Base-by-base conservation (phyloP, 2,888 invertebrate species). In the Phaedon cochleariae region DNA sequence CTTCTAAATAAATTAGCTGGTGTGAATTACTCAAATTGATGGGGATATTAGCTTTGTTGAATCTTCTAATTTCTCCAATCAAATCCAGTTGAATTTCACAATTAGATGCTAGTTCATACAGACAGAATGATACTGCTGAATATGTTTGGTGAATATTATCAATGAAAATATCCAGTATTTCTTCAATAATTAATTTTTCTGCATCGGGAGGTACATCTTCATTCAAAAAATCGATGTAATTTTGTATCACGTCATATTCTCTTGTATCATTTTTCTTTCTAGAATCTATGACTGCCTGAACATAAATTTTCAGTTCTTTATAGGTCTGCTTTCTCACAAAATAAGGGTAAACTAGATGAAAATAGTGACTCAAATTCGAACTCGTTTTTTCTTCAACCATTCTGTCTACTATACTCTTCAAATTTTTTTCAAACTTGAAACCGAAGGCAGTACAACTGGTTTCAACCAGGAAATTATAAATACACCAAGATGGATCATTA, bases 1-100 rank as follows among this genome's bases (percentile, higher is more conserved):
- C 68, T 59, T 74, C 72, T 54, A 74, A 60, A 61, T 69, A 71
- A 2, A 34, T 31, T 31, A 74, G 61, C 22, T 70, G 59, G 31
- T 62, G 37, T 20, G 73, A 29, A 59, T 65, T 68, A 4, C 66
- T 60, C 31, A 62, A 59, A n/a, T 55, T 61, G 26, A 71, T n/a
- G 1, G 41, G 26, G 29, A 46, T 31, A 31, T 72, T 55, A 29
- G 70, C 54, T 37, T 72, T 73, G 41, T 70, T 72, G 49, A 73
- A 75, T 66, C 74, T 62, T 34, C 67, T 52, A 9, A 76, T 68
- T 67, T 77, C 76, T 3, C 73, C 75, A 46, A 73, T 68, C 3
- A 76, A 17, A 26, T 76, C 73, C 1, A 74, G 69, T 52, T 75
- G 76, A 41, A 75, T 71, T 4, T 74, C 73, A 12, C 58, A 53